Conservation (phyloP, 2,113 vertebrate genomes). For the Alces alces region DNA sequence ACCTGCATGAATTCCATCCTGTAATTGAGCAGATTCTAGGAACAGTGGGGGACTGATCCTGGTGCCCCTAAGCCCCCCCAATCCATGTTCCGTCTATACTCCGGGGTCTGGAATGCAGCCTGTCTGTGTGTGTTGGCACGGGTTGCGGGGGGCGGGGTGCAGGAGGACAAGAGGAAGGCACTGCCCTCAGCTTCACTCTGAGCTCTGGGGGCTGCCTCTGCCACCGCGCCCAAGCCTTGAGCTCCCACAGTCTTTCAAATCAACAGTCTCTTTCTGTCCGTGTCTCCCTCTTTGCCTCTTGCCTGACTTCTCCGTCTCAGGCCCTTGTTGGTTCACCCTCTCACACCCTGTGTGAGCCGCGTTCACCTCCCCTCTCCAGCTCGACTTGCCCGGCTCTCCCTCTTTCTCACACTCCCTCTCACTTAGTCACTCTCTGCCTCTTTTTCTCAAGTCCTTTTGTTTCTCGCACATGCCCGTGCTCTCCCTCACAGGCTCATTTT, state of each 20-base stretch:
- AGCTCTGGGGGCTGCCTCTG: slow-evolving; percentile 31
- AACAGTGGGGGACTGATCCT: background rate
- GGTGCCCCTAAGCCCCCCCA: background rate
- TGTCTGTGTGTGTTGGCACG: background rate
- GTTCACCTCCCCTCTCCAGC: slow-evolving; percentile 33
- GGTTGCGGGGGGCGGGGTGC: background rate
- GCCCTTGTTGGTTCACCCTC: background rate
- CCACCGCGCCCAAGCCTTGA: slow-evolving; percentile 17
- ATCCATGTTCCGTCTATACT: background rate
- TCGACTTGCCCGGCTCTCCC: background rate
- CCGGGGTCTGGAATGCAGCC: slow-evolving; percentile 47
- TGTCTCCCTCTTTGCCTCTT: background rate
- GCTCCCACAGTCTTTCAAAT: slow-evolving; percentile 45
- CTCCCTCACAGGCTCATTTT: slow-evolving; percentile 64
- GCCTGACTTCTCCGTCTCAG: background rate
- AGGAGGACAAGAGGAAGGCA: background rate
- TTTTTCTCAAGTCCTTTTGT: slow-evolving; percentile 74
- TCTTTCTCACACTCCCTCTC: slow-evolving; percentile 58
- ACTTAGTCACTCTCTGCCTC: slow-evolving; percentile 67
- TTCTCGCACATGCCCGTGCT: slow-evolving; percentile 63
- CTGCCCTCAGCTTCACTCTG: background rate
- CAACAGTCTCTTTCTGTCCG: background rate
- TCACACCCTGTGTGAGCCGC: background rate
- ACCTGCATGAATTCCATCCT: slow-evolving; percentile 19
- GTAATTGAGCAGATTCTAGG: slow-evolving; percentile 21